Evolutionary conservation across 2,888 invertebrate genomes (phyloP), one percentile per base, ranked within the genome.

Genomic region (Apeira syringaria): DNA sequence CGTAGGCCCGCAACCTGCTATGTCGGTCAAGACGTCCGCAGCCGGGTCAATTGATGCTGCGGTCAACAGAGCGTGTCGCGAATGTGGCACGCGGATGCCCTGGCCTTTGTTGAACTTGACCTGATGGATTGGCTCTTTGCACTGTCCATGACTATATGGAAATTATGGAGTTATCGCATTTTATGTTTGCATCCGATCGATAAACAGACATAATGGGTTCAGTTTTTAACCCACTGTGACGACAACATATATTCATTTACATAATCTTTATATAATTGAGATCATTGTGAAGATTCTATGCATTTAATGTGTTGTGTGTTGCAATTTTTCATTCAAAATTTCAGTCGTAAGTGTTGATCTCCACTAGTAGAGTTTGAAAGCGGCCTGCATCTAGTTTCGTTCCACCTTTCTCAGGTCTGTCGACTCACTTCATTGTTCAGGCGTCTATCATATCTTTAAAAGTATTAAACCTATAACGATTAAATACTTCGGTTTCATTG

Each of bases 181-280:
- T 15, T 3, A 15, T 15, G 15, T 3, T 15, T 15, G 15, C 4
- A 7, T 26, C 5, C 11, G 26, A 26, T 11, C 10, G 5, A 7
- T 80, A 78, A 79, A 80, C 78, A 80, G 78, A 68, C 70, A 64
- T 56, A 59, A 38, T 34, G 37, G 47, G 8, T n/a, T 32, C 11
- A 11, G 32, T 35, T 50, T 50, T 30, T 40, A 22, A n/a, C n/a
- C n/a, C 32, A 15, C 3, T 29, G 17, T 17, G 17, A 5, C 17
- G n/a, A n/a, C n/a, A n/a, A n/a, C n/a, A n/a, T n/a, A n/a, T n/a
- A n/a, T n/a, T n/a, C n/a, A 17, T 15, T 1, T 28, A 6, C 8
- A 15, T 8, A 8, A 15, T 4, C 3, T 2, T 7, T 20, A 20
- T 20, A 2, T 5, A 20, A 20, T 7, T 7, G 20, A 20, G 20